phyloP scores from a whole-genome alignment of 2,113 vertebrate species.

The Noturus placidus region DNA sequence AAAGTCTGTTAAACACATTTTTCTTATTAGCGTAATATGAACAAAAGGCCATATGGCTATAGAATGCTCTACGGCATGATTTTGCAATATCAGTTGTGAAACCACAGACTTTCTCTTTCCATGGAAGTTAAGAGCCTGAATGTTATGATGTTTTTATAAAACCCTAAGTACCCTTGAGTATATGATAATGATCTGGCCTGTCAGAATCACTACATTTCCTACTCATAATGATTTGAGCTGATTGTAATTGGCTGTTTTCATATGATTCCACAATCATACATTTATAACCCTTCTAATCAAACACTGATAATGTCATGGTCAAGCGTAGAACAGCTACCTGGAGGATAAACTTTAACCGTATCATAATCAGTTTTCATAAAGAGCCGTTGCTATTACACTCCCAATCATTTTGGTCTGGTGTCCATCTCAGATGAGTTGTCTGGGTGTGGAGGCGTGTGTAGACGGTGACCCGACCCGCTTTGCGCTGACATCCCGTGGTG shows the following conservation, averaged over 20 bases:
- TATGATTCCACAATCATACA: neutral
- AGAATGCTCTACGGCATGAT: neutral
- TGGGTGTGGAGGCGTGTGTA: slow-evolving; percentile 80
- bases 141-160: neutral
- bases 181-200: neutral
- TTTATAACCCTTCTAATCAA: neutral
- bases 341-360: neutral
- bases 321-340: neutral
- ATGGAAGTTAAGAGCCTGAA: neutral
- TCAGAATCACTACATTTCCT: neutral
- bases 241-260: neutral
- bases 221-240: neutral
- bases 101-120: neutral
- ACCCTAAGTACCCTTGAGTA: neutral
- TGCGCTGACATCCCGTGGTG: slow-evolving; percentile 82
- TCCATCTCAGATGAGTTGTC: slow-evolving; percentile 81
- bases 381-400: neutral
- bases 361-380: neutral
- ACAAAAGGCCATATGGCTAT: neutral
- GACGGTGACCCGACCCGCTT: slow-evolving; percentile 82
- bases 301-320: neutral
- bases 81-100: neutral
- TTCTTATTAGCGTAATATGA: neutral
- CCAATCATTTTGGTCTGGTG: neutral
- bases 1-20: neutral